A percentile compares a stretch with the other conserved stretches of the same genome.
phyloP scores from a whole-genome alignment of 2,888 invertebrate species.

The Notodonta ziczac region DNA sequence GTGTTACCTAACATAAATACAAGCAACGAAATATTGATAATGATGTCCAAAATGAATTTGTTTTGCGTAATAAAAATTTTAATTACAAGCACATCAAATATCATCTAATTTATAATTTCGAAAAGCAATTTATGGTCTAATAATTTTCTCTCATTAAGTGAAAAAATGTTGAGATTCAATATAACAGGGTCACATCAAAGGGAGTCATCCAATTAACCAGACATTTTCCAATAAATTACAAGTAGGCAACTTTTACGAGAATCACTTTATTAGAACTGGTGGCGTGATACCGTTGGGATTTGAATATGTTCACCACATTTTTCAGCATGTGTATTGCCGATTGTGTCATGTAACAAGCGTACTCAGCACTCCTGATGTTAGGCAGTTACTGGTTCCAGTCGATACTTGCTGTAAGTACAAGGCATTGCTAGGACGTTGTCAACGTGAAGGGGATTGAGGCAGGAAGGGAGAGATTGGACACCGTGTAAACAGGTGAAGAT shows the following conservation, averaged over 20 bases:
- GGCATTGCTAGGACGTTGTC: too few species aligned
- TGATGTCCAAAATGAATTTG: neutral
- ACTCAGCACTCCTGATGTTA: too few species aligned
- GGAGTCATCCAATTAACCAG: constrained; percentile 4
- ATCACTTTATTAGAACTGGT: too few species aligned
- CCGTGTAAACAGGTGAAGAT: too few species aligned
- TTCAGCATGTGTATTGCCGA: neutral
- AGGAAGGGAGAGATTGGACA: too few species aligned
- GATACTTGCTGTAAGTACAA: too few species aligned
- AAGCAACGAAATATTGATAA: too few species aligned
- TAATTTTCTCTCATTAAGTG: neutral
- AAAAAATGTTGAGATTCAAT: neutral
- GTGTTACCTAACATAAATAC: too few species aligned
- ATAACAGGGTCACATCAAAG: constrained; percentile 7
- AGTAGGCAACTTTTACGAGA: too few species aligned
- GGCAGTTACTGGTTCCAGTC: too few species aligned
- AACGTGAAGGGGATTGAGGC: too few species aligned
- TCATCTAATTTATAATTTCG: neutral
- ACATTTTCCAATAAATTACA: neutral
- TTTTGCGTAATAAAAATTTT: neutral
- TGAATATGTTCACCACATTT: neutral
- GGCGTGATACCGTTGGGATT: neutral
- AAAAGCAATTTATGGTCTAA: neutral
- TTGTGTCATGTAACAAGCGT: neutral
- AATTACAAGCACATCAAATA: neutral